phyloP scores from a whole-genome alignment of 2,888 invertebrate species.

The Orchesella flavescens region DNA sequence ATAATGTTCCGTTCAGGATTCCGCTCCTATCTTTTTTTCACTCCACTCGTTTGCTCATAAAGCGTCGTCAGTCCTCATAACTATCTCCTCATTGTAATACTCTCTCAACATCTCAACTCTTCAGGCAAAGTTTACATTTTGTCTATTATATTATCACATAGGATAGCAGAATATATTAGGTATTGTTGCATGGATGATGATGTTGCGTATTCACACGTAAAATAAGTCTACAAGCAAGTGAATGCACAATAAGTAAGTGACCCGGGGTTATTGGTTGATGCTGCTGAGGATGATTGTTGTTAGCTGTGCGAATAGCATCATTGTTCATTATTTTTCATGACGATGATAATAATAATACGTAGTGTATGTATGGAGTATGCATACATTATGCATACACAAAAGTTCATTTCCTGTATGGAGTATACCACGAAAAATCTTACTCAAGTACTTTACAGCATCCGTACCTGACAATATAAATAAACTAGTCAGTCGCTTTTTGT shows the following conservation, averaged over 20 bases:
- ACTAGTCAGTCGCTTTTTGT: too few species aligned
- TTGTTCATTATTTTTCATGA: constrained; percentile 27
- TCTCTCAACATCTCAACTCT: not conserved
- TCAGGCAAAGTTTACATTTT: not conserved
- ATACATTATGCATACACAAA: not conserved
- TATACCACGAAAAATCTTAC: not conserved
- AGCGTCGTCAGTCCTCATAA: not conserved
- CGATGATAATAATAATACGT: not conserved
- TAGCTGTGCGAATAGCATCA: constrained; percentile 26
- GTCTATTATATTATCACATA: not conserved
- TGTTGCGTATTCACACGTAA: constrained; percentile 5
- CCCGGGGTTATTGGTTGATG: constrained; percentile 43
- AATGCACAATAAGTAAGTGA: constrained; percentile 39
- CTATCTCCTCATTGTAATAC: not conserved
- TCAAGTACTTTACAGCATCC: too few species aligned
- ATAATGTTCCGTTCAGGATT: constrained; percentile 9
- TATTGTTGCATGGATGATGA: not conserved
- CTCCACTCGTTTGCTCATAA: not conserved
- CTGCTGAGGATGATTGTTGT: constrained; percentile 20
- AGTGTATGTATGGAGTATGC: constrained; percentile 8
- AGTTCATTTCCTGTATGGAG: constrained; percentile 26
- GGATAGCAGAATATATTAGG: not conserved
- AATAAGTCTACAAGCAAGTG: not conserved
- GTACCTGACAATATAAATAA: too few species aligned
- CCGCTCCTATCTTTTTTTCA: constrained; percentile 13